Evolutionary conservation across 2,888 invertebrate genomes (phyloP).

Genomic region (Sabatieria punctata): DNA sequence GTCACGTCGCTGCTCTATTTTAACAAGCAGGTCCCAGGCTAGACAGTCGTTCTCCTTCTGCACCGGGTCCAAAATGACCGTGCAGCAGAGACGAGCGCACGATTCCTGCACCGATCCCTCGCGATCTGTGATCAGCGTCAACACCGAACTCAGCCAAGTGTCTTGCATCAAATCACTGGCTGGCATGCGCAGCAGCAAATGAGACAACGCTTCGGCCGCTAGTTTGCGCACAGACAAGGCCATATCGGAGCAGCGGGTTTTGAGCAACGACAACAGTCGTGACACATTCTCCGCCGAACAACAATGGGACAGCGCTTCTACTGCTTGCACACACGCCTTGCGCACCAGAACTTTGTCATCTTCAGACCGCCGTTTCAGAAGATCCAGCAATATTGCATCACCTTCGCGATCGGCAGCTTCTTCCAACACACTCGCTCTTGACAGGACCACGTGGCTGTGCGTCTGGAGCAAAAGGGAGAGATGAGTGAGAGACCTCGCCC

Average conservation of each 20-base stretch:
- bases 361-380: slow-evolving; percentile 36
- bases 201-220: slow-evolving; percentile 39
- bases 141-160: slow-evolving; percentile 29
- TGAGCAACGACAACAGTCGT: neutral
- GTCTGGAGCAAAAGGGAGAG: neutral
- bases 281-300: too few species aligned
- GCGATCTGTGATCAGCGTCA: slow-evolving; percentile 43
- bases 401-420: neutral
- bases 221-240: slow-evolving; percentile 40
- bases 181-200: slow-evolving; percentile 37
- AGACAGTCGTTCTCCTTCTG: neutral
- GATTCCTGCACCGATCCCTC: slow-evolving; percentile 39
- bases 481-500: neutral
- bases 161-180: slow-evolving; percentile 10
- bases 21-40: slow-evolving; percentile 10
- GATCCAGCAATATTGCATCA: neutral
- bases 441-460: neutral
- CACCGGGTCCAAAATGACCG: slow-evolving; percentile 15
- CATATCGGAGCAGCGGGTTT: slow-evolving; percentile 37
- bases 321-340: slow-evolving; percentile 37
- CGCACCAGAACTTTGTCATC: slow-evolving; percentile 44
- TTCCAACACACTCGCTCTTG: neutral
- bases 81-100: slow-evolving; percentile 34
- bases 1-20: slow-evolving; percentile 10
- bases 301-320: too few species aligned